Base-by-base conservation (phyloP, 2,888 invertebrate species). In the Coenonympha glycerion region DNA sequence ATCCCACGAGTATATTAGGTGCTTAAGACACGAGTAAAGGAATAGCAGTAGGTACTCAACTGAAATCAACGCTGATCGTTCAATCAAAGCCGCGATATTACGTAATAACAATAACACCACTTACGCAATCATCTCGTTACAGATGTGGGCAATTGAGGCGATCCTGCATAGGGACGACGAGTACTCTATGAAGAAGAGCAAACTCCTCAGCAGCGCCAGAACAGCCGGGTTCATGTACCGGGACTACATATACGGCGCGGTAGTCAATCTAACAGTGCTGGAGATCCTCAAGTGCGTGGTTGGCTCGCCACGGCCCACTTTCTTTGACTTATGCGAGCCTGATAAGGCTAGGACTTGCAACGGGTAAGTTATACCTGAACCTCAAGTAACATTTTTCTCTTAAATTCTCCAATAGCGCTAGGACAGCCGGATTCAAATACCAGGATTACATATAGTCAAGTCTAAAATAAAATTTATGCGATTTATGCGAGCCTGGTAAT, bases 301-400 rank as follows among this genome's bases (percentile, higher is more conserved):
- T 3, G 92, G 92, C 0, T 92, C 92, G 42, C 92, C 92, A 0
- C 86, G 94, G 52, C 94, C 94, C 0, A 93, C 93, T 58, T 94
- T 94, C 78, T 87, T 94, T 51, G 91, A 92, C 61, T 89, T 92
- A 1, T 94, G 94, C 70, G 75, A 83, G 57, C 94, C 94, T 3
- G 90, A 91, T 58, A 89, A 75, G 31, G 90, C 90, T 39, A 89
- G 73, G 45, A 90, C 89, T 60, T 94, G 94, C 65, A 89, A 89
- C 58, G 78, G 73, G 84, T 86, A 54, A 75, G 84, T 70, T 11
- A 3, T 18, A 5, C 16, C 9, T 28, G 11, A n/a, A n/a, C n/a
- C 28, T 1, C 1, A 22, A 1, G 22, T 1, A 5, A 30, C 11
- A n/a, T n/a, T n/a, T n/a, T n/a, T n/a, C n/a, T n/a, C n/a, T n/a